Base-by-base conservation (phyloP, 2,113 vertebrate species). In the Blennius ocellaris region DNA sequence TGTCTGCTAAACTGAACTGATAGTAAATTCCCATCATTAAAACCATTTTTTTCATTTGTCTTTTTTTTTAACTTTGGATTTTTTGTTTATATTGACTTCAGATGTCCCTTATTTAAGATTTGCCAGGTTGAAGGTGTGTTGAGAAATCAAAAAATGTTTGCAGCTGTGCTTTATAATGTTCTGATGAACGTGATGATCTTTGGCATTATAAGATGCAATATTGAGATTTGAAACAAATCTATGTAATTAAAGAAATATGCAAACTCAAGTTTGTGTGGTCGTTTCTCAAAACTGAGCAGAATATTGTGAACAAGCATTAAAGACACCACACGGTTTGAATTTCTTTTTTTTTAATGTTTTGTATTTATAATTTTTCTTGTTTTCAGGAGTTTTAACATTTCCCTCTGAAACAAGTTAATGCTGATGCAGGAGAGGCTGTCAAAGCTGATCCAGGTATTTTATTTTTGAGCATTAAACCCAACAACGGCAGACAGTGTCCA, bases 301-400 rank as follows among this genome's bases (percentile, higher is more conserved):
- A 30, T 30, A 30, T 30, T 30, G 21, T 30, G 37, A 38, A 38
- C 12, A 40, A 10, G 64, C 74, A 81, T 14, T 36, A 49, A 77
- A 59, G 15, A 74, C 54, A 50, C 8, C 0, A 37, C 1, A 1
- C 40, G 11, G 5, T 61, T 0, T 45, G 7, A 47, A 4, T 53
- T 76, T 69, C 79, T 62, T 80, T 71, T 53, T 30, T 30, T 30
- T 30, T 30, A 30, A 30, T 30, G 21, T 30, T 21, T 86, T 89
- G 89, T 89, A 89, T 90, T 89, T 85, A 75, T 70, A 81, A 87
- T 78, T 80, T 65, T 72, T 45, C 72, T 85, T 85, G 81, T 69
- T 82, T 69, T 62, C 5, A 17, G 75, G 69, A 84, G 60, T 73
- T 78, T 40, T 81, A 71, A 89, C 86, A 80, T 15, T 6, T 75